Evolutionary conservation across 2,888 invertebrate species (phyloP).

Genomic region (Eupithecia insigniata): DNA sequence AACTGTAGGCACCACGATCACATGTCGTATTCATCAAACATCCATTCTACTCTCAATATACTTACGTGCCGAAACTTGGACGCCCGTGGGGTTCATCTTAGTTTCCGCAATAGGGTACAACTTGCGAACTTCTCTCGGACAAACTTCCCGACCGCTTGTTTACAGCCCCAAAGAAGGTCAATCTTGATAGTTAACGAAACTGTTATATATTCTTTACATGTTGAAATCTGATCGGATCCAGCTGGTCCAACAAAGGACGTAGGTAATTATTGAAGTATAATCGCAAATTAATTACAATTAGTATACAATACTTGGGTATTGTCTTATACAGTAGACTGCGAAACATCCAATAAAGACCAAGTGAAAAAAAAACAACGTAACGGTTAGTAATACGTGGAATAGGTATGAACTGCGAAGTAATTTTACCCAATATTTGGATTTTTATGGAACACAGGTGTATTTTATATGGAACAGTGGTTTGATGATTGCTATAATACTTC

Average conservation of each 20-base stretch:
- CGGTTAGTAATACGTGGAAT: constrained; percentile 43
- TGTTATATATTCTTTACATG: background rate
- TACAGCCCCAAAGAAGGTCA: constrained; percentile 62
- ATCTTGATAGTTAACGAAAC: constrained; percentile 38
- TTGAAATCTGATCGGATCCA: background rate
- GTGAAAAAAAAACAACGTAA: background rate
- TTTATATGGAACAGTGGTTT: constrained; percentile 68
- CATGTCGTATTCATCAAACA: constrained; percentile 76
- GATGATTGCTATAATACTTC: constrained; percentile 59
- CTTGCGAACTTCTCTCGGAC: constrained; percentile 60
- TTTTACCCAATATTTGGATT: constrained; percentile 62
- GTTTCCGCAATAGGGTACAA: constrained; percentile 68
- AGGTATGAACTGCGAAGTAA: constrained; percentile 62
- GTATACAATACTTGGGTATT: background rate
- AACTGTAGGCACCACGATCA: constrained; percentile 58
- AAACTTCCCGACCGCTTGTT: constrained; percentile 73
- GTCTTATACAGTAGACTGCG: background rate
- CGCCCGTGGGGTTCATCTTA: constrained; percentile 73
- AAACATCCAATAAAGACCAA: background rate
- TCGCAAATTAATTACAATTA: background rate
- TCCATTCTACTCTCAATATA: constrained; percentile 72
- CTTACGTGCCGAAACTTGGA: constrained; percentile 66
- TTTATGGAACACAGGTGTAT: constrained; percentile 74
- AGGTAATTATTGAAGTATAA: background rate
- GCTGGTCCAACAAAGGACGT: background rate